Percentiles rank a stretch among this genome's conserved stretches.
Evolutionary conservation across 2,797 vertebrate genomes (phyloP).

Genomic region (Rhinichthys osculus): DNA sequence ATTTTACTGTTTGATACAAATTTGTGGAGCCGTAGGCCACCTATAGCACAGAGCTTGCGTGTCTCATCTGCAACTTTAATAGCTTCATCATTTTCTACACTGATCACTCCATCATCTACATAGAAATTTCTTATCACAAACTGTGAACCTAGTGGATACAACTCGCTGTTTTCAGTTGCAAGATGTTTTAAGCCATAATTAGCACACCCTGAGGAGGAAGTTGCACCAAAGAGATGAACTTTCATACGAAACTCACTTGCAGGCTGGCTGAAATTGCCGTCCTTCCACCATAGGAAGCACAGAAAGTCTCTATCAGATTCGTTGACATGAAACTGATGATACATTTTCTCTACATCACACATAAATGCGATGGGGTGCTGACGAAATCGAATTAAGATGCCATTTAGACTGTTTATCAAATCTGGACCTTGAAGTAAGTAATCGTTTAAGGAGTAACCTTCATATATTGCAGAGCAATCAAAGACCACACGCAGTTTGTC

Average conservation of each 20-base stretch:
- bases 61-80: not conserved
- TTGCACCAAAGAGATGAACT: not conserved
- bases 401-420: not conserved
- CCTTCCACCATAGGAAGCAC: not conserved
- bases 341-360: not conserved
- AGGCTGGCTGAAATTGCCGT: not conserved
- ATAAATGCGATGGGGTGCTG: not conserved
- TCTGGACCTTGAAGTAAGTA: not conserved
- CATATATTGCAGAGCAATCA: not conserved
- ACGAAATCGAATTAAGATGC: not conserved
- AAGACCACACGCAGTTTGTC: not conserved
- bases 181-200: not conserved
- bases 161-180: not conserved
- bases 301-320: not conserved
- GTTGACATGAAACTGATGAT: not conserved
- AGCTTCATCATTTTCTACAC: not conserved
- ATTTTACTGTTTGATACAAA: not conserved
- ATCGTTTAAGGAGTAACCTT: not conserved
- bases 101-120: not conserved
- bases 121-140: not conserved
- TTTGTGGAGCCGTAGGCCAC: not conserved
- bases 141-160: not conserved
- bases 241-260: not conserved
- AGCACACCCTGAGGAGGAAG: not conserved
- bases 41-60: not conserved